Evolutionary conservation across 2,797 vertebrate genomes (phyloP).

Genomic region (Prionace glauca): DNA sequence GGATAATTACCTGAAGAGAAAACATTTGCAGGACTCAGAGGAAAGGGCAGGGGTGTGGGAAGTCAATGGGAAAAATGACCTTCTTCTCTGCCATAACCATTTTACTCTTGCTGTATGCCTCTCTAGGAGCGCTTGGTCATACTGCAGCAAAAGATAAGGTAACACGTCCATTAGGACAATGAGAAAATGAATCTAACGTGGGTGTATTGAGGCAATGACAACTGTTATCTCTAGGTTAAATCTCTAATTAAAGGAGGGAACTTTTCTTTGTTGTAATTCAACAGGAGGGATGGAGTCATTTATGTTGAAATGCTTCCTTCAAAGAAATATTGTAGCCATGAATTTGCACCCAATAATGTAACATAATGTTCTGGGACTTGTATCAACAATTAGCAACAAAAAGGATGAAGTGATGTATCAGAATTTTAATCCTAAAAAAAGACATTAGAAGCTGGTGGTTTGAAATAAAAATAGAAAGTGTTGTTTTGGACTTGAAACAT

Average conservation of each 20-base stretch:
- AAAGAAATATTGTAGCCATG: background rate
- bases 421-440: background rate
- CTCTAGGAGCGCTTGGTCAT: background rate
- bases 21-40: too few relatives aligned
- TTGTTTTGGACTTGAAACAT: too few relatives aligned
- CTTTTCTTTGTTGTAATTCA: background rate
- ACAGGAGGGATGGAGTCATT: background rate
- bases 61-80: too few relatives aligned
- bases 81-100: too few relatives aligned
- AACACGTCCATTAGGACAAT: background rate
- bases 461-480: too few relatives aligned
- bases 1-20: too few relatives aligned
- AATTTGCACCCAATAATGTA: background rate
- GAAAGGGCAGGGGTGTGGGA: too few relatives aligned
- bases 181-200: background rate
- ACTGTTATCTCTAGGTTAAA: background rate
- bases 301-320: background rate
- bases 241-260: background rate
- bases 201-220: background rate
- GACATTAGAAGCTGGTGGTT: too few relatives aligned
- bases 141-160: background rate
- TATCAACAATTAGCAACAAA: background rate
- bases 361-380: background rate
- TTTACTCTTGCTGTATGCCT: background rate
- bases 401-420: background rate